A percentile compares a stretch with the other conserved stretches of the same genome.
These are phyloP conservation scores for Leptinotarsa undecemlineata DNA, from an alignment of 1,140 invertebrate species.

Conservation along the genomic window DNA sequence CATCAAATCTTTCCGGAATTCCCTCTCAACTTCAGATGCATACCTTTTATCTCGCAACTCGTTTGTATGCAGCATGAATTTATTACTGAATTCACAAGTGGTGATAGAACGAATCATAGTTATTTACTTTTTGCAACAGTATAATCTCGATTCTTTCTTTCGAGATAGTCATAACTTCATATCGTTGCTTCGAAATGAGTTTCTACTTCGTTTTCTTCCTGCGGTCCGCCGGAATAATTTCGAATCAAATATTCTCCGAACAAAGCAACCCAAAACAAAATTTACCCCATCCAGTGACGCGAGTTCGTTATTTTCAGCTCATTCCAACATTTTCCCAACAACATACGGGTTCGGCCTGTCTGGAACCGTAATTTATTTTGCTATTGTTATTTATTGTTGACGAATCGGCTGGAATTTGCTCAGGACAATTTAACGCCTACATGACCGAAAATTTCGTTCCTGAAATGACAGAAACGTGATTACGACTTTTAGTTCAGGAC, in stretches of 20 bases:
- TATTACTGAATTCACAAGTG: too few relatives aligned
- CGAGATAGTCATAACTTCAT: too few relatives aligned
- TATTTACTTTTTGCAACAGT: too few relatives aligned
- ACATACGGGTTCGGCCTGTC: neutral
- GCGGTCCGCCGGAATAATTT: neutral
- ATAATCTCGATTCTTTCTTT: too few relatives aligned
- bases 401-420: conserved; percentile 10
- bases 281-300: neutral
- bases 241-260: conserved; percentile 1
- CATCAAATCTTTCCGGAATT: too few relatives aligned
- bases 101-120: too few relatives aligned
- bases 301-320: conserved; percentile 11
- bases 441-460: neutral
- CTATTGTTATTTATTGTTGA: conserved; percentile 19
- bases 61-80: too few relatives aligned
- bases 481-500: too few relatives aligned
- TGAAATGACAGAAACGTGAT: too few relatives aligned
- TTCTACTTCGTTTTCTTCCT: neutral
- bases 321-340: neutral
- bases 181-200: too few relatives aligned
- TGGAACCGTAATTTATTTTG: neutral
- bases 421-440: neutral
- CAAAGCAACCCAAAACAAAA: neutral
- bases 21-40: too few relatives aligned
- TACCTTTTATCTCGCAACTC: too few relatives aligned